These are phyloP conservation scores for Drosophila cardini DNA, from an alignment of 1,140 invertebrate species.

Conservation along the genomic window DNA sequence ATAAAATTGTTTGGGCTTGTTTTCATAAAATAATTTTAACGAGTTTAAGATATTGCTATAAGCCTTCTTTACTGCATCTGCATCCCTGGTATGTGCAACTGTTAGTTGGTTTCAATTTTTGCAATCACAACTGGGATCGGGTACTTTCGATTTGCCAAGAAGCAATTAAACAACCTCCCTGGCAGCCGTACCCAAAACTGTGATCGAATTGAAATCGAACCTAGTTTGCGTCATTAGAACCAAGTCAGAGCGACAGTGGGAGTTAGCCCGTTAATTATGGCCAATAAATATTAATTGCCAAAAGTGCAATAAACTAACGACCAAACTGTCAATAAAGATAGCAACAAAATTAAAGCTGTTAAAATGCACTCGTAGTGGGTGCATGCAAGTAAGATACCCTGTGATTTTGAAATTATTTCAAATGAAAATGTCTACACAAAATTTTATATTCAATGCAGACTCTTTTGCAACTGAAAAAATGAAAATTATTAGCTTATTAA, in stretches of 20 bases:
- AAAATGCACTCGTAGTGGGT: neutral
- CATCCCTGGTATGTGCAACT: no score
- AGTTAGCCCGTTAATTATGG: slow-evolving; percentile 63
- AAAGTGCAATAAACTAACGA: slow-evolving; percentile 74
- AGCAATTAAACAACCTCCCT: slow-evolving; percentile 58
- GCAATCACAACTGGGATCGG: neutral
- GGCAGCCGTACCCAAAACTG: slow-evolving; percentile 73
- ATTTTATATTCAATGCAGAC: no score
- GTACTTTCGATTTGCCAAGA: slow-evolving; percentile 24
- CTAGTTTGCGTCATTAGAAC: slow-evolving; percentile 53
- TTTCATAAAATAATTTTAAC: no score
- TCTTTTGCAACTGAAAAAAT: no score
- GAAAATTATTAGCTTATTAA: no score
- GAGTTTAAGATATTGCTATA: no score
- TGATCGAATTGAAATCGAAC: slow-evolving; percentile 8
- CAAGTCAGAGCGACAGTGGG: neutral
- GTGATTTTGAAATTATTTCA: no score
- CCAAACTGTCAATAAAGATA: slow-evolving; percentile 57
- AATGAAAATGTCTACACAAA: no score
- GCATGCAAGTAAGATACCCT: neutral
- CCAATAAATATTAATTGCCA: slow-evolving; percentile 78
- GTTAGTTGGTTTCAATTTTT: no score
- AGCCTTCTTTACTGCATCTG: no score
- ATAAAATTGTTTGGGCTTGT: no score
- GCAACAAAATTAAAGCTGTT: slow-evolving; percentile 1